Evolutionary conservation across 2,797 vertebrate genomes (phyloP).

Genomic region (Merluccius polli): DNA sequence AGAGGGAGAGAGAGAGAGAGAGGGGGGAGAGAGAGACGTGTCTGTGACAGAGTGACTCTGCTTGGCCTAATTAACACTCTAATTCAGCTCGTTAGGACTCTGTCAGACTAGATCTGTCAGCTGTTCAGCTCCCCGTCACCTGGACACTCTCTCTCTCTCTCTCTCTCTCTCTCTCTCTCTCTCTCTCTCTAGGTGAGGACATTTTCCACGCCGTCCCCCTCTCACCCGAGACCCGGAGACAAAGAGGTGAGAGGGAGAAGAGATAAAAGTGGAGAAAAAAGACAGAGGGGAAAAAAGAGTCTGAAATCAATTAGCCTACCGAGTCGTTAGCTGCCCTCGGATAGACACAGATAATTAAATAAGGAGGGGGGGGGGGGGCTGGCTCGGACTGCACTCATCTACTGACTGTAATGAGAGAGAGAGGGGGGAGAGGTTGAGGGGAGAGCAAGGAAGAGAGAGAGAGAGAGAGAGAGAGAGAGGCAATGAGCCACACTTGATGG

Average conservation of each 20-base stretch:
- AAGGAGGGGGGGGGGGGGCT: slow-evolving; percentile 28
- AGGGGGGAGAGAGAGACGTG: not conserved
- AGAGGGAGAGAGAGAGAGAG: not conserved
- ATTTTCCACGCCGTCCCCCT: not conserved
- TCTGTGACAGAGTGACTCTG: slow-evolving; percentile 38
- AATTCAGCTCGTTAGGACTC: slow-evolving; percentile 69
- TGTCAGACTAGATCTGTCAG: slow-evolving; percentile 66
- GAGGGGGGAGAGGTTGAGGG: too few relatives aligned
- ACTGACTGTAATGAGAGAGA: slow-evolving; percentile 1
- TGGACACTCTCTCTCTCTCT: not conserved
- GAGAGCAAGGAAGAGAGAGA: not conserved
- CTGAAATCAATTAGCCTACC: slow-evolving; percentile 73
- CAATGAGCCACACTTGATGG: too few relatives aligned
- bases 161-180: too few relatives aligned
- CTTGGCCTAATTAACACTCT: slow-evolving; percentile 77
- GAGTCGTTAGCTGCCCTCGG: slow-evolving; percentile 75
- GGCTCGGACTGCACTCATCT: slow-evolving; percentile 35
- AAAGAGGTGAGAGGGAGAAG: slow-evolving; percentile 1
- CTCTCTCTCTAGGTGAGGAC: not conserved
- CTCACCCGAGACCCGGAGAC: not conserved
- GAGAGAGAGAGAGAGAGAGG: not conserved
- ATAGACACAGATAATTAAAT: slow-evolving; percentile 77
- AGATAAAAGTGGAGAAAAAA: slow-evolving; percentile 9
- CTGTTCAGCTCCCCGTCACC: slow-evolving; percentile 40
- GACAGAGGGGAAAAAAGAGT: slow-evolving; percentile 24